Conservation (phyloP, 2,888 invertebrate genomes). For the Plusia festucae region DNA sequence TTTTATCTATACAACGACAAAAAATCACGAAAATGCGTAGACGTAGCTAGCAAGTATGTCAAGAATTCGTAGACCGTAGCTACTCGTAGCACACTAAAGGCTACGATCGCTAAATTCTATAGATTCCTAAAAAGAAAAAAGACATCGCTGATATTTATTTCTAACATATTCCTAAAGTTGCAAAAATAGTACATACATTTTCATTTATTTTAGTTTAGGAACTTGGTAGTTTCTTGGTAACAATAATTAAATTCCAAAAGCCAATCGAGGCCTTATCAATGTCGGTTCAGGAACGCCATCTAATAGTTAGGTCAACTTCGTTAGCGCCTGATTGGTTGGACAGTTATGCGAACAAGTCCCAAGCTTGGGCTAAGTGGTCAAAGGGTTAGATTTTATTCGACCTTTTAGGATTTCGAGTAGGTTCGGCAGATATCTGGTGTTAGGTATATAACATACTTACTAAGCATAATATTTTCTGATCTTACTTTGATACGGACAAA, state of each 20-base stretch:
- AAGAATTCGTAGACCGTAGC: neutral
- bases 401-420: constrained; percentile 17
- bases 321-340: constrained; percentile 33
- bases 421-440: neutral
- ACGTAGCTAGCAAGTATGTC: neutral
- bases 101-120: neutral
- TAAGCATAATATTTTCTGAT: too few relatives aligned
- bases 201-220: neutral
- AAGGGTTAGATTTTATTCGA: constrained; percentile 33
- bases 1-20: neutral
- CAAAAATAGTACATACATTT: neutral
- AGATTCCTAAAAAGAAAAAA: neutral
- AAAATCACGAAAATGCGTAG: neutral
- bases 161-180: too few relatives aligned
- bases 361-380: constrained; percentile 3
- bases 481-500: too few relatives aligned
- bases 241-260: constrained; percentile 17
- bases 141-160: neutral
- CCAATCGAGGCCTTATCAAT: constrained; percentile 12
- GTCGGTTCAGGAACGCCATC: constrained; percentile 28
- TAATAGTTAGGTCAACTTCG: constrained; percentile 42
- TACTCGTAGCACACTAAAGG: neutral
- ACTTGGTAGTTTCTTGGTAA: constrained; percentile 7
- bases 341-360: constrained; percentile 35
- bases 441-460: neutral